A percentile compares a stretch with the other conserved stretches of the same genome.
These are phyloP conservation scores for Enteromius mattozi DNA, from an alignment of 2,797 vertebrate species.

Conservation along the genomic window DNA sequence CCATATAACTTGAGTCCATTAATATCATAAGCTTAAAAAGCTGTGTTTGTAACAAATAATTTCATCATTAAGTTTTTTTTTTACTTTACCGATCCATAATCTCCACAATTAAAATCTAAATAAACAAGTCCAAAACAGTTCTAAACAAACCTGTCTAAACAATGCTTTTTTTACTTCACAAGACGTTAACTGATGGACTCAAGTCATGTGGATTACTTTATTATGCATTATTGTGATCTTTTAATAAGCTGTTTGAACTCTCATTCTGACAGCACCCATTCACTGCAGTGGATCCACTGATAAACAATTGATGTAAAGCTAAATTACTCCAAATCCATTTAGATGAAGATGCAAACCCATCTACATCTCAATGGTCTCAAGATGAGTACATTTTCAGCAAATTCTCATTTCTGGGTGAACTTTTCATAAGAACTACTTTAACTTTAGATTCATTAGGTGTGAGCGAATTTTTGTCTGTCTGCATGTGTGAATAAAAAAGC, in stretches of 20 bases:
- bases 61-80: background rate
- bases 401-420: background rate
- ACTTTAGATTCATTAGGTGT: background rate
- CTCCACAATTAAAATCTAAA: background rate
- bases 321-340: background rate
- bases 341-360: background rate
- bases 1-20: too few relatives aligned
- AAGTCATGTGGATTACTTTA: too few relatives aligned
- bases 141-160: background rate
- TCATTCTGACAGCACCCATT: background rate
- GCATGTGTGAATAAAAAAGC: slow-evolving; percentile 22
- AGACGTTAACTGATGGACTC: background rate
- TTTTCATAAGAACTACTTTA: background rate
- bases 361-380: background rate
- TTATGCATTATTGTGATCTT: background rate
- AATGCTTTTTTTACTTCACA: too few relatives aligned
- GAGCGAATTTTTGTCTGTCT: background rate
- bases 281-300: background rate
- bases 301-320: background rate
- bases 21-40: background rate
- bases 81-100: background rate
- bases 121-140: background rate
- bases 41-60: background rate
- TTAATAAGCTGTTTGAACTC: background rate
- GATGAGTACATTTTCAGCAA: background rate